A percentile compares a stretch with the other conserved stretches of the same genome.
phyloP scores from a whole-genome alignment of 2,797 vertebrate species.

The Enteromius argenteus region DNA sequence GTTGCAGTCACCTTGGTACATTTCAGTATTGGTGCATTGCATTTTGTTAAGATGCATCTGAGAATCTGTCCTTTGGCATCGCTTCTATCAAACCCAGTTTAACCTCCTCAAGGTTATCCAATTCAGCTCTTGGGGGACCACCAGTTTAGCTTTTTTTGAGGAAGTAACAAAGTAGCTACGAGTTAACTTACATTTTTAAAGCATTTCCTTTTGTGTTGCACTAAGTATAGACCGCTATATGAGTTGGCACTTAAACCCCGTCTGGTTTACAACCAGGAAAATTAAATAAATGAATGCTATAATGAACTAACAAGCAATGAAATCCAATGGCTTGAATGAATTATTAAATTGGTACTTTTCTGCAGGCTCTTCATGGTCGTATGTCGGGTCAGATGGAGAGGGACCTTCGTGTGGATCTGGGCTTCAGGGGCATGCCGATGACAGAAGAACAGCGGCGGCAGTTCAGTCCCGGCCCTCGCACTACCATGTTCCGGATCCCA shows the following conservation, averaged over 20 bases:
- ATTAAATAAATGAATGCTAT: neutral
- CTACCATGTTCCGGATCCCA: conserved; percentile 98
- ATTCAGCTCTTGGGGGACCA: neutral
- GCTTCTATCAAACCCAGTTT: neutral
- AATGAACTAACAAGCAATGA: neutral
- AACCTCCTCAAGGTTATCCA: neutral
- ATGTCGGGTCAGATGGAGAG: conserved; percentile 88
- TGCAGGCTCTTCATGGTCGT: conserved; percentile 88
- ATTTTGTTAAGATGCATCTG: neutral
- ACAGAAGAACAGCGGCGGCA: conserved; percentile 95
- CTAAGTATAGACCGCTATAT: neutral
- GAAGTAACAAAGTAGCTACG: neutral
- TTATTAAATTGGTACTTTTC: neutral
- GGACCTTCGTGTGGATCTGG: conserved; percentile 94
- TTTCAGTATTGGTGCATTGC: neutral
- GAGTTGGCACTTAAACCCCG: neutral
- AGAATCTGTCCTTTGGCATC: neutral
- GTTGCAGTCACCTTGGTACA: too few species aligned
- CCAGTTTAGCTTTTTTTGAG: neutral
- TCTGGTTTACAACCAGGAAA: neutral
- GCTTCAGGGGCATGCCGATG: conserved; percentile 98
- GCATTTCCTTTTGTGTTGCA: neutral
- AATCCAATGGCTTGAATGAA: neutral
- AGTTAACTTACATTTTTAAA: neutral
- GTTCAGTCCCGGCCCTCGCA: conserved; percentile 97